Base-by-base conservation (phyloP, 2,888 invertebrate species). In the Ypsolopha scabrella region DNA sequence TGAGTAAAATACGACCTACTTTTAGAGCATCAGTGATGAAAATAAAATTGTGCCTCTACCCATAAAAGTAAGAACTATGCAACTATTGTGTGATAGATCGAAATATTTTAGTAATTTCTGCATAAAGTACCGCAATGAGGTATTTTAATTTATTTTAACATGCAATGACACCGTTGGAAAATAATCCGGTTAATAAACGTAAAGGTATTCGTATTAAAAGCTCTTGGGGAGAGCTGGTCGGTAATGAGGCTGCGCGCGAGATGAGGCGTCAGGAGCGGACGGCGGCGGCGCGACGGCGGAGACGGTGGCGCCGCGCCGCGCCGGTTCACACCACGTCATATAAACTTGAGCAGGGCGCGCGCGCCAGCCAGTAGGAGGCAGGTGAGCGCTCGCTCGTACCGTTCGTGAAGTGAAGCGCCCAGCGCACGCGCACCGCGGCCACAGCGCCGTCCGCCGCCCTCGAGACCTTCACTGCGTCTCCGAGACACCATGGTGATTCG, bases 301-400 rank as follows among this genome's bases (percentile, higher is more conserved):
- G 59, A 58, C 61, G 52, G 47, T 52, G 54, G 14, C 33, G 46
- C 51, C 33, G 34, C 8, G 33, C 11, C 46, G 46, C 48, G 59
- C 59, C 61, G 54, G 39, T 54, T 51, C 36, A n/a, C 46, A 46
- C 41, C 37, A 47, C 47, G 41, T 54, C 54, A 57, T 68, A 70
- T 66, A 70, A 68, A 59, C 63, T 61, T 35, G 61, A 55, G 53
- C 54, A 52, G 56, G 55, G 67, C 68, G 68, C 74, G 73, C 75
- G 74, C 76, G 75, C 68, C 70, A 60, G 68, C 72, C 75, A 80
- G 80, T 83, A 72, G 68, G 67, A 70, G 33, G 33, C 67, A 70
- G 72, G 73, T 68, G 68, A 63, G 72, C 73, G 72, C 67, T 74
- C 72, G 62, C 66, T 66, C 67, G 63, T 69, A 70, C 72, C 73